A percentile compares a stretch with the other conserved stretches of the same genome.
Conservation (phyloP, 1,140 invertebrate genomes). For the Hyposmocoma kahamanoa region DNA sequence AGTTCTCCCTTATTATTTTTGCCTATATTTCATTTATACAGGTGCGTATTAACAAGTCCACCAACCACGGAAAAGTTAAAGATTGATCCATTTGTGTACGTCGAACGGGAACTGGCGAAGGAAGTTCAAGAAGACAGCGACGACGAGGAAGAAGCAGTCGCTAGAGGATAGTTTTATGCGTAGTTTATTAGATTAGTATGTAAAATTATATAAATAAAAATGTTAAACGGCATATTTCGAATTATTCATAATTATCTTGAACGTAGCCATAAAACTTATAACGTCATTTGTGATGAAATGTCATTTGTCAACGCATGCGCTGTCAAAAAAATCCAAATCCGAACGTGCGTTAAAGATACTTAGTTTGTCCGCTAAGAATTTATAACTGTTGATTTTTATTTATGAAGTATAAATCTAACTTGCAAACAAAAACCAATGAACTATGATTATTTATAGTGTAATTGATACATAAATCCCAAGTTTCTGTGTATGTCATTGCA, state of each 20-base stretch:
- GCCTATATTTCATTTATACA: slow-evolving; percentile 30
- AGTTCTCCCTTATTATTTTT: slow-evolving; percentile 5
- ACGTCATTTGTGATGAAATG: not conserved
- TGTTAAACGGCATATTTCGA: not conserved
- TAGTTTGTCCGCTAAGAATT: too few relatives aligned
- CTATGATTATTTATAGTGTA: too few relatives aligned
- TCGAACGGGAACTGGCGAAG: slow-evolving; percentile 50
- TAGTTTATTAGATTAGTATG: slow-evolving; percentile 6
- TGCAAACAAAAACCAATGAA: too few relatives aligned
- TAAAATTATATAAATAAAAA: not conserved
- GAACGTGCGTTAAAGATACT: too few relatives aligned
- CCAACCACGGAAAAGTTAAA: slow-evolving; percentile 79
- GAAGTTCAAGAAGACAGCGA: slow-evolving; percentile 62
- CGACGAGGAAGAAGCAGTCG: slow-evolving; percentile 48
- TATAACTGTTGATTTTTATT: too few relatives aligned
- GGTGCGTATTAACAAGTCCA: slow-evolving; percentile 69
- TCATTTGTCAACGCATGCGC: slow-evolving; percentile 4
- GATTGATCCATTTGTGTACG: slow-evolving; percentile 77
- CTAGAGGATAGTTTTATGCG: slow-evolving; percentile 24
- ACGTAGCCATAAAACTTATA: not conserved
- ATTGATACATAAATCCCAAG: too few relatives aligned
- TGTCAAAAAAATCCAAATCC: too few relatives aligned
- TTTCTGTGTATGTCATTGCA: too few relatives aligned
- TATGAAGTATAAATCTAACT: too few relatives aligned
- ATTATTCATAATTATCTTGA: not conserved